These are phyloP conservation scores for Chionis minor DNA, from an alignment of 2,113 vertebrate genomes.

Conservation along the genomic window DNA sequence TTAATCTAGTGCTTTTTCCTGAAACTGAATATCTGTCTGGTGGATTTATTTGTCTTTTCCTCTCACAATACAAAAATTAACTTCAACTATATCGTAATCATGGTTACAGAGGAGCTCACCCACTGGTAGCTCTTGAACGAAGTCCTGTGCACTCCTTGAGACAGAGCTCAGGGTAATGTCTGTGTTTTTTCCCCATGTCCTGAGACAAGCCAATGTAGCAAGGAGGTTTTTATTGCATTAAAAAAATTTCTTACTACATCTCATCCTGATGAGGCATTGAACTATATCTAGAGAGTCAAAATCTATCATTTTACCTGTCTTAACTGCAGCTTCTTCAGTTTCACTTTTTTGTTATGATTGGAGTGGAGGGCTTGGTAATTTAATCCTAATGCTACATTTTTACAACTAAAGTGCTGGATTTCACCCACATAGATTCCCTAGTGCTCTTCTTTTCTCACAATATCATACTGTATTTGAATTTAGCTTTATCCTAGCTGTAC, in stretches of 20 bases:
- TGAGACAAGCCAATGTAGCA: not conserved
- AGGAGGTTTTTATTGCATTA: not conserved
- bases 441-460: not conserved
- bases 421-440: not conserved
- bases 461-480: not conserved
- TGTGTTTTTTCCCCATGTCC: not conserved
- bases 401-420: not conserved
- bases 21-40: not conserved
- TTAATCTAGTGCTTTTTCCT: not conserved
- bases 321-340: not conserved
- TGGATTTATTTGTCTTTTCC: not conserved
- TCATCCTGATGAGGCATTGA: not conserved
- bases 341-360: not conserved
- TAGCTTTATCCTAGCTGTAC: not conserved
- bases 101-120: not conserved
- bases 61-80: not conserved
- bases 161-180: accelerated
- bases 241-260: not conserved
- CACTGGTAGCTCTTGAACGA: not conserved
- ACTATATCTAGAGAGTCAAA: not conserved
- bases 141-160: not conserved
- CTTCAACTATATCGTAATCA: not conserved
- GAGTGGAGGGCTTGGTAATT: not conserved
- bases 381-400: not conserved
- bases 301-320: not conserved